Conservation (phyloP, 2,797 vertebrate genomes). For the Eleutherodactylus coqui region DNA sequence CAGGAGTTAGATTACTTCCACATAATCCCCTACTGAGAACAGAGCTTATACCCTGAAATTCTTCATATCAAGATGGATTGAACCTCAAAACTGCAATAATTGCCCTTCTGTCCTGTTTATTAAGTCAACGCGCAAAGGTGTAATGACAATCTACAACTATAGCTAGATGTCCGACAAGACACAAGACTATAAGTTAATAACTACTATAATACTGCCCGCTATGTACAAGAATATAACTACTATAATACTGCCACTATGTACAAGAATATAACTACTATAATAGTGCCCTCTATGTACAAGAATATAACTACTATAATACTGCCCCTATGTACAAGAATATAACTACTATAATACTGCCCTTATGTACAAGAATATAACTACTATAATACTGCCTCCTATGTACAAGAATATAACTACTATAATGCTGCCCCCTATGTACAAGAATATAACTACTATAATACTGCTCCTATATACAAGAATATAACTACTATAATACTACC, state of each 20-base stretch:
- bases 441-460: conserved; percentile 29
- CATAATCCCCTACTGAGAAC: conserved; percentile 58
- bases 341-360: no score
- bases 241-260: conserved; percentile 10
- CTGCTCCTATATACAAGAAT: conserved; percentile 4
- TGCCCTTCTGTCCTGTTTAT: conserved; percentile 57
- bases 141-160: conserved; percentile 33
- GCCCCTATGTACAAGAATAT: no score
- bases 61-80: conserved; percentile 57
- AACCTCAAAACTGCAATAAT: conserved; percentile 51
- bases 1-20: conserved; percentile 47
- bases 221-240: conserved; percentile 24
- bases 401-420: conserved; percentile 12
- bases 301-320: conserved; percentile 15
- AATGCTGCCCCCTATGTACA: conserved; percentile 12
- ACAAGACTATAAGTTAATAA: not conserved
- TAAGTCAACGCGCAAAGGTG: conserved; percentile 39
- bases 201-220: conserved; percentile 2
- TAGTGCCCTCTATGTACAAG: not conserved
- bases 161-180: conserved; percentile 40
- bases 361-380: no score
- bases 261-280: conserved; percentile 9
- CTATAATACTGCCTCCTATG: no score
- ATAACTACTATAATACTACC: not conserved
- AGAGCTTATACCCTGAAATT: conserved; percentile 55